Conservation (phyloP, 2,113 vertebrate genomes). For the Delphinapterus leucas region DNA sequence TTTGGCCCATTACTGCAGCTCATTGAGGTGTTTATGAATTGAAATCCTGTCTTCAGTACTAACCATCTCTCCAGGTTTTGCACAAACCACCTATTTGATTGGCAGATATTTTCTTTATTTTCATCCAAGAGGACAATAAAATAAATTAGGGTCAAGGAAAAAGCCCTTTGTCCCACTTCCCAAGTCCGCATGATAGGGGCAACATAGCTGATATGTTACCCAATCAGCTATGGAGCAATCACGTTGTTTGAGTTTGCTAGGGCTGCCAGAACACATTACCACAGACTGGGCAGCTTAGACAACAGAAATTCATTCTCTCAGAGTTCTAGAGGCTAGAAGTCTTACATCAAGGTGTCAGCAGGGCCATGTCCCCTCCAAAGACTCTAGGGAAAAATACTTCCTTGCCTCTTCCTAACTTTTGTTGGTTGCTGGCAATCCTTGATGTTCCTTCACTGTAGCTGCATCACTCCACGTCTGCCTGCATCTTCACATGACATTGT, state of each 20-base stretch:
- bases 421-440: neutral
- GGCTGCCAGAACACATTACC: neutral
- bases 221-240: neutral
- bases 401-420: neutral
- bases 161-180: neutral
- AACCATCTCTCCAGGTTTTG: constrained; percentile 1
- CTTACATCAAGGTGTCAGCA: neutral
- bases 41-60: neutral
- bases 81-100: neutral
- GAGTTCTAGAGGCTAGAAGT: neutral
- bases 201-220: neutral
- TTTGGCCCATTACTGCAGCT: neutral
- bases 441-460: neutral
- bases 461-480: neutral
- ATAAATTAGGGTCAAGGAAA: constrained; percentile 30
- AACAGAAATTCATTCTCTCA: neutral
- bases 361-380: neutral
- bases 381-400: neutral
- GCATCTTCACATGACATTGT: neutral
- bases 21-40: neutral
- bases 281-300: neutral
- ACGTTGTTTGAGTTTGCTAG: neutral
- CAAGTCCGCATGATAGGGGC: neutral
- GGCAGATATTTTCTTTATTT: neutral
- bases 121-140: constrained; percentile 29